Percentiles rank a stretch among this genome's conserved stretches.
Evolutionary conservation across 1,140 invertebrate species (phyloP).

Genomic region (Cyrtorhinus lividipennis): DNA sequence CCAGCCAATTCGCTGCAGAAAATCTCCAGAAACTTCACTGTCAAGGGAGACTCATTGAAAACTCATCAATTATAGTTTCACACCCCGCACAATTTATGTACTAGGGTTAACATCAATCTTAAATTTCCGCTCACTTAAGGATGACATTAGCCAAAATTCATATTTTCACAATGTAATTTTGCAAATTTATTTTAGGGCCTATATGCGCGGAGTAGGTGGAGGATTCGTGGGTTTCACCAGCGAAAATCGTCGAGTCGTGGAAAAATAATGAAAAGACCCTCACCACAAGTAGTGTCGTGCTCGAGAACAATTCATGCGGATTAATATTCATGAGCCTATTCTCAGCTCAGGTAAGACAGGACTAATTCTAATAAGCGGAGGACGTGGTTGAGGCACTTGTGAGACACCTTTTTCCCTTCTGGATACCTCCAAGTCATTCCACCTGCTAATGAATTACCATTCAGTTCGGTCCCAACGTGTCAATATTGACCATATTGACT

Average conservation of each 20-base stretch:
- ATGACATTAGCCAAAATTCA: too few species aligned
- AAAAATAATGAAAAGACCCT: neutral
- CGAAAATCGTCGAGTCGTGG: neutral
- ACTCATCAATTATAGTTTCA: too few species aligned
- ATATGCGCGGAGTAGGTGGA: too few species aligned
- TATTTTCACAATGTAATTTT: too few species aligned
- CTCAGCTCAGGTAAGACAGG: neutral
- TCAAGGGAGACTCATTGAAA: too few species aligned
- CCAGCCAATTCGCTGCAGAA: too few species aligned
- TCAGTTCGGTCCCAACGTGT: neutral
- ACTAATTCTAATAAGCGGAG: neutral
- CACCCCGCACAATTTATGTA: too few species aligned
- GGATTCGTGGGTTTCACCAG: too few species aligned
- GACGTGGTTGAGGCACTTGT: neutral
- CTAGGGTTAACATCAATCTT: too few species aligned
- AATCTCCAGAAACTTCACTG: too few species aligned
- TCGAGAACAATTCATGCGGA: neutral
- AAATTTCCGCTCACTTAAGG: too few species aligned
- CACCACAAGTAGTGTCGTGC: neutral
- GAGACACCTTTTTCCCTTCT: neutral
- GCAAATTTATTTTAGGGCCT: too few species aligned
- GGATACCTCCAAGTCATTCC: conserved; percentile 1
- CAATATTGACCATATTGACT: neutral
- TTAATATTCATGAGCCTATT: neutral
- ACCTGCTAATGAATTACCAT: conserved; percentile 9